Conservation (phyloP, 2,113 vertebrate genomes). For the Lontra canadensis region DNA sequence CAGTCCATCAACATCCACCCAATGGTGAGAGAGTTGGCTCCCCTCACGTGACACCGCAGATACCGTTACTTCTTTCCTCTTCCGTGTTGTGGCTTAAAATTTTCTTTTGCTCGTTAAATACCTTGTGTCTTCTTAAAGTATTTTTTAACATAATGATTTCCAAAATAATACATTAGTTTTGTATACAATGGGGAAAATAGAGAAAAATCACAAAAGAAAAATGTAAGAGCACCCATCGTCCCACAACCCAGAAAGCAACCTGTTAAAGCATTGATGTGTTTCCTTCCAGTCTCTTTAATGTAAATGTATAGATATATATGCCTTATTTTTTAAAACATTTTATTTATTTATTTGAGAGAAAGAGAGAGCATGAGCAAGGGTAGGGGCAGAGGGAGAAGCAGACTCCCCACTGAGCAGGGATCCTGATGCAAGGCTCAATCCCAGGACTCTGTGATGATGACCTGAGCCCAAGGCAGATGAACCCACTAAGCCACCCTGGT, state of each 20-base stretch:
- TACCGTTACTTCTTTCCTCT: neutral
- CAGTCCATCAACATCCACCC: accelerated
- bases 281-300: neutral
- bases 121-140: neutral
- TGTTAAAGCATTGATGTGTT: neutral
- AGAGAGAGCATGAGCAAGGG: neutral
- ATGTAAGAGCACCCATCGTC: neutral
- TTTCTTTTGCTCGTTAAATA: neutral
- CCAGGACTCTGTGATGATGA: neutral
- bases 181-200: neutral
- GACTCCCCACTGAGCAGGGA: neutral
- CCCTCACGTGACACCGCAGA: accelerated
- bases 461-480: neutral
- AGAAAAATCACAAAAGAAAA: neutral
- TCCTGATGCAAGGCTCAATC: accelerated
- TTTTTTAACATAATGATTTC: neutral
- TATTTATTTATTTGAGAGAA: neutral
- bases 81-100: neutral
- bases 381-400: neutral
- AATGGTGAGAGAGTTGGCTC: accelerated
- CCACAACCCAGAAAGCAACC: neutral
- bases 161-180: neutral
- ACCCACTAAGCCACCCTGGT: neutral
- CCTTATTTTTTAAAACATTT: neutral
- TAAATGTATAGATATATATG: neutral